A percentile compares a stretch with the other conserved stretches of the same genome.
Evolutionary conservation across 2,113 vertebrate species (phyloP).

Genomic region (Dicrurus megarhynchus): DNA sequence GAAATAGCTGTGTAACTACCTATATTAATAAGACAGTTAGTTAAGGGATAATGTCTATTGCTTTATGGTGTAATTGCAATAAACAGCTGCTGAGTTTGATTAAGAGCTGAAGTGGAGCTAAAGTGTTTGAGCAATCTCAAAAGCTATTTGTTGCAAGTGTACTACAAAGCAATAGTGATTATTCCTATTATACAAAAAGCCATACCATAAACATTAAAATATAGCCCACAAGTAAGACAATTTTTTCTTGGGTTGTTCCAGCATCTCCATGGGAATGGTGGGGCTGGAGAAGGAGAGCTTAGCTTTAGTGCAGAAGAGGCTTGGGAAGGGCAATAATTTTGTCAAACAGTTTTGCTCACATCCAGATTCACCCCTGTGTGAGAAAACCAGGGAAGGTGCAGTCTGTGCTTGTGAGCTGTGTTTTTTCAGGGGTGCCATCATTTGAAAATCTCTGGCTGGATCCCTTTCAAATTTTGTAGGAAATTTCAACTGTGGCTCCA

Average conservation of each 20-base stretch:
- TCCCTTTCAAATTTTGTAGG: not conserved
- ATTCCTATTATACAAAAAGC: slow-evolving; percentile 54
- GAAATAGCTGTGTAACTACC: slow-evolving; percentile 72
- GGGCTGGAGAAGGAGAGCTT: not conserved
- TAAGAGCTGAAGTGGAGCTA: slow-evolving; percentile 70
- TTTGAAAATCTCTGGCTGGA: not conserved
- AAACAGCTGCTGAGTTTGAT: slow-evolving; percentile 76
- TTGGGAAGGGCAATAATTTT: not conserved
- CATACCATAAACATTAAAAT: slow-evolving; percentile 41
- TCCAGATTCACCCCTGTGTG: not conserved
- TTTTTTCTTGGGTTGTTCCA: not conserved
- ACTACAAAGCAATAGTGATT: slow-evolving; percentile 52
- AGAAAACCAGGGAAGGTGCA: not conserved
- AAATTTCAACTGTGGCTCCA: not conserved
- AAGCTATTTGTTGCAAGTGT: slow-evolving; percentile 64
- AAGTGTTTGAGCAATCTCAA: slow-evolving; percentile 66
- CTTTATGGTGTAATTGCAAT: slow-evolving; percentile 73
- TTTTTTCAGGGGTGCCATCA: not conserved
- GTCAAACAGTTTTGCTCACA: not conserved
- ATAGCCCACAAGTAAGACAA: not conserved
- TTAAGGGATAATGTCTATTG: slow-evolving; percentile 71
- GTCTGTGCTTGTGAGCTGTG: not conserved
- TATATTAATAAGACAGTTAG: slow-evolving; percentile 76
- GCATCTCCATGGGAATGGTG: not conserved
- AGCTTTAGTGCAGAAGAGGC: not conserved